A percentile compares a stretch with the other conserved stretches of the same genome.
Conservation (phyloP, 2,797 vertebrate species). For the Cossypha caffra region DNA sequence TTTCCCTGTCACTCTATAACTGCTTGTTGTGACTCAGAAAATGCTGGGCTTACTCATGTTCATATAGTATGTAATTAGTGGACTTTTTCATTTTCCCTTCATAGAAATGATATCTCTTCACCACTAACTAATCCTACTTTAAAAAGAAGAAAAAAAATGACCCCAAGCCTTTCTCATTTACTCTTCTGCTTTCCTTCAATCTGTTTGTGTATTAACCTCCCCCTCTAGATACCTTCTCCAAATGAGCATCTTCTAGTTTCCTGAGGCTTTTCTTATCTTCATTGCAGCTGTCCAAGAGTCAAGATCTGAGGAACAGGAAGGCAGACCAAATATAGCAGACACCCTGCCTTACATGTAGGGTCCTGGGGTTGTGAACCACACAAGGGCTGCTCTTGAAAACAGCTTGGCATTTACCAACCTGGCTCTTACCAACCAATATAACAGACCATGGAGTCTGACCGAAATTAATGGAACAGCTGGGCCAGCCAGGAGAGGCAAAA, state of each 20-base stretch:
- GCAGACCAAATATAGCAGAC: slow-evolving; percentile 46
- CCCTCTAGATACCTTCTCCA: slow-evolving; percentile 38
- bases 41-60: slow-evolving; percentile 42
- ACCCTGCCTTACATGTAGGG: not conserved
- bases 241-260: slow-evolving; percentile 42
- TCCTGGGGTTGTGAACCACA: not conserved
- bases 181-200: not conserved
- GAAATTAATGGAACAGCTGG: not conserved
- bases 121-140: slow-evolving; percentile 11
- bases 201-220: slow-evolving; percentile 54
- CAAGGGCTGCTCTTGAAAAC: not conserved
- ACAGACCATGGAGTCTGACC: not conserved
- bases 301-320: slow-evolving; percentile 57
- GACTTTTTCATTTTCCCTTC: slow-evolving; percentile 44
- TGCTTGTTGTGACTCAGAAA: slow-evolving; percentile 67
- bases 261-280: slow-evolving; percentile 58
- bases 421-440: not conserved
- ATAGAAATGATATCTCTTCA: slow-evolving; percentile 2
- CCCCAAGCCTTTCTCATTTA: slow-evolving; percentile 53
- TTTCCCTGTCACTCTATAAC: slow-evolving; percentile 54
- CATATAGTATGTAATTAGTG: slow-evolving; percentile 25
- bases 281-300: slow-evolving; percentile 42
- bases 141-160: slow-evolving; percentile 16
- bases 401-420: not conserved
- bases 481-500: not conserved